phyloP scores from a whole-genome alignment of 2,888 invertebrate species.

The Blera fallax region DNA sequence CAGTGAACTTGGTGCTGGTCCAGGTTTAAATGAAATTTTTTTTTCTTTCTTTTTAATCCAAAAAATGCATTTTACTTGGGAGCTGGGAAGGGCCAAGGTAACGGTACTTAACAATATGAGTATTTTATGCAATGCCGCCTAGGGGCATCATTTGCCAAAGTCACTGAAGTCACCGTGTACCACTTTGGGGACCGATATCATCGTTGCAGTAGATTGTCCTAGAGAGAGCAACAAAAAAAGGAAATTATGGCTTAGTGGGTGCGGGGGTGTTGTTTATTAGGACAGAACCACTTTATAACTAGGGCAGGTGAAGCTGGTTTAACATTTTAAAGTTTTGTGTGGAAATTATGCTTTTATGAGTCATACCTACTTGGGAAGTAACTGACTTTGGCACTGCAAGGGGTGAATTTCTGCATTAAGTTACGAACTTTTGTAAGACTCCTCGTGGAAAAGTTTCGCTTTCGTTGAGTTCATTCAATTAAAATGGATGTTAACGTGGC shows the following conservation, averaged over 20 bases:
- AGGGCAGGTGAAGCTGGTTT: neutral
- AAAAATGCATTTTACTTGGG: constrained; percentile 48
- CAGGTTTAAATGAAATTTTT: constrained; percentile 22
- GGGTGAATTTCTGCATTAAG: neutral
- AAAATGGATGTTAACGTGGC: no score
- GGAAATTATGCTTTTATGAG: neutral
- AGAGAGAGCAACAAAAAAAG: neutral
- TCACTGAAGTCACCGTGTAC: constrained; percentile 23
- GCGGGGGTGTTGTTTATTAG: neutral
- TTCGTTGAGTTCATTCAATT: neutral
- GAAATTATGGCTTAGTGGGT: neutral
- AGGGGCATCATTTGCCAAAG: constrained; percentile 26
- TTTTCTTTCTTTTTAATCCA: constrained; percentile 29
- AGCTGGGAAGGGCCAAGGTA: constrained; percentile 55
- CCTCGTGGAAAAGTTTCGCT: neutral
- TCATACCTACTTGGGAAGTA: neutral
- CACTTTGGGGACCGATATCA: constrained; percentile 13
- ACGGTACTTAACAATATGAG: constrained; percentile 64
- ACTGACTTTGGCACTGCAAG: neutral
- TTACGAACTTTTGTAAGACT: neutral
- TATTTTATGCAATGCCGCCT: constrained; percentile 21
- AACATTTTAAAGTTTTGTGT: neutral
- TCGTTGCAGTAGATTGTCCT: neutral
- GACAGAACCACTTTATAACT: neutral
- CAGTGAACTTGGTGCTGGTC: constrained; percentile 52